Evolutionary conservation across 1,140 invertebrate genomes (phyloP), one percentile per base, ranked within the genome.

Genomic region (Yoshiicerus persimilis): DNA sequence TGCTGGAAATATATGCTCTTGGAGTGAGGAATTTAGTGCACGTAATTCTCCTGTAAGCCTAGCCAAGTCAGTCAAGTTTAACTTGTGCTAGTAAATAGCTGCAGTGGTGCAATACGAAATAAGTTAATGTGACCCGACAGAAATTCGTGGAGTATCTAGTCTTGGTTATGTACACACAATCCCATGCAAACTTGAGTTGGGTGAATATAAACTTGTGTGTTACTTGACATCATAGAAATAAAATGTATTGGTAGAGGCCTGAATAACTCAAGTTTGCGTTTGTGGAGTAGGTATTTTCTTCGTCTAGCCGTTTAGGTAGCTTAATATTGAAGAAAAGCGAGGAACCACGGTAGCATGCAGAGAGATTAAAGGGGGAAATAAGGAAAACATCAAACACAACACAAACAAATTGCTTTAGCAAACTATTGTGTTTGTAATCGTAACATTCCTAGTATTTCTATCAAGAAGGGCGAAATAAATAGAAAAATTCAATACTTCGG

Each of bases 371-470:
- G 75, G 75, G 75, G 75, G 75, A 38, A 80, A 80, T 20, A 34
- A 80, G 34, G 75, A n/a, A 80, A 80, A 80, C 75, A 80, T 80
- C 75, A 80, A 80, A 80, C 30, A 80, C 75, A 80, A 80, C 75
- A 80, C 32, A 80, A 80, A 80, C 75, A 80, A 80, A 80, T 80
- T 80, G 75, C 75, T 80, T 70, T 80, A 20, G 16, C 32, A 36
- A 23, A 34, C 75, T 36, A 80, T 36, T 80, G 32, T 80, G 32
- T 36, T 80, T 36, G 32, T n/a, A 80, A 36, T 34, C 3, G 30
- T 34, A 32, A 32, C 9, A 77, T 34, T 66, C 64, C 25, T 47
- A 16, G 41, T 47, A 23, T 66, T 3, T 66, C 1, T 80, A 23
- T 34, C 30, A 11, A 80, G 20, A n/a, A 80, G 32, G 32, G 75